Evolutionary conservation across 2,113 vertebrate species (phyloP), one percentile per base, ranked within the genome.

Genomic region (Oceanites oceanicus): DNA sequence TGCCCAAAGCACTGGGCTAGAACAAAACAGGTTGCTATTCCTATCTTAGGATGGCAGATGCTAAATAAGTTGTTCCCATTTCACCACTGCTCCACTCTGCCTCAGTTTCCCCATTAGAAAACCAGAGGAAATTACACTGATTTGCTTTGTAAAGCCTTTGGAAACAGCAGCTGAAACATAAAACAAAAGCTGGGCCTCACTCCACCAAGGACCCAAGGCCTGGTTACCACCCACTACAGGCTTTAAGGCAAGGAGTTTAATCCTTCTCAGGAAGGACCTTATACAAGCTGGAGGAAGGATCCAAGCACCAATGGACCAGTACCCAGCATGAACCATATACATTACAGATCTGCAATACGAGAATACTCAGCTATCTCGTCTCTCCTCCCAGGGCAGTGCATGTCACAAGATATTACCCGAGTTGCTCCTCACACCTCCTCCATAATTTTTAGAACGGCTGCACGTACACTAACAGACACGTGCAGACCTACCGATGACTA

Each of bases 381-480:
- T 81, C 91, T 68, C 63, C 66, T 88, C 50, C 16, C 55, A 73
- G 50, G 29, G 9, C 61, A 84, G 26, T 29, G 10, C 21, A 15
- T 2, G 23, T 49, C 66, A 47, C 49, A 71, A 68, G 56, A 44
- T 1, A 1, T 2, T 30, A 74, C n/a, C 44, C 0, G 12, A 70
- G 49, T n/a, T 59, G 11, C 2, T 59, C 77, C 40, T 82, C 61
- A 68, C 47, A 22, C 38, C 53, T 52, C 29, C 55, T 55, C 40
- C 14, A 2, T 12, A 47, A 63, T 34, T 78, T 76, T 72, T 38
- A 23, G 11, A 36, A 71, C 56, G 74, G 66, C 11, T 75, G 42
- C 53, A 73, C 0, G 0, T 61, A 53, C 15, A 11, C 40, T 30
- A 42, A 42, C 38, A 45, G 59, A 40, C 66, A 88, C 0, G 0